phyloP scores from a whole-genome alignment of 2,113 vertebrate genomes.

The Sminthopsis crassicaudata region DNA sequence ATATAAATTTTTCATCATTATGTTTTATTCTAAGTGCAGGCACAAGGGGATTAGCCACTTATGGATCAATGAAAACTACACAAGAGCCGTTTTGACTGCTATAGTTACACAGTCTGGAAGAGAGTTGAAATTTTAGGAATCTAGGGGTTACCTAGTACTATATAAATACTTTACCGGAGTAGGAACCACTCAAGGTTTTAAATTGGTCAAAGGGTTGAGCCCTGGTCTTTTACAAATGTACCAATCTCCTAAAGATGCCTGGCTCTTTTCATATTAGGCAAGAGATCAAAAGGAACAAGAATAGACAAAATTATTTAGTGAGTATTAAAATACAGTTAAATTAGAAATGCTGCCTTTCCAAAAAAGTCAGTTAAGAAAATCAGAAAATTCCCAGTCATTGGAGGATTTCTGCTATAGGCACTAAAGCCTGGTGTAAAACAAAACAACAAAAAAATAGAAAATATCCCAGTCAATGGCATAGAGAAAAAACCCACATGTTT shows the following conservation, averaged over 20 bases:
- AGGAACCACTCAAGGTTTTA: neutral
- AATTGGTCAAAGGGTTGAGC: neutral
- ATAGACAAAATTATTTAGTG: neutral
- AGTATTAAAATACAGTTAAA: constrained; percentile 39
- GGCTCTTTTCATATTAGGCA: neutral
- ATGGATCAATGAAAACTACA: constrained; percentile 29
- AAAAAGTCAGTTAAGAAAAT: constrained; percentile 37
- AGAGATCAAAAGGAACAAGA: neutral
- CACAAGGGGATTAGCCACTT: constrained; percentile 10
- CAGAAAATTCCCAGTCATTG: constrained; percentile 1
- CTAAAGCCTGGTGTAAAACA: neutral
- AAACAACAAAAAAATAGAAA: constrained; percentile 32
- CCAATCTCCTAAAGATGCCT: neutral
- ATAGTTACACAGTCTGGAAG: constrained; percentile 7
- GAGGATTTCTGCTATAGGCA: constrained; percentile 7
- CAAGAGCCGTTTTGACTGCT: constrained; percentile 9
- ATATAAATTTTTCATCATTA: rapidly evolving
- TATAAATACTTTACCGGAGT: neutral
- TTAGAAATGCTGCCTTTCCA: constrained; percentile 16
- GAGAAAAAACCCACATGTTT: neutral
- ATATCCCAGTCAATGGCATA: neutral
- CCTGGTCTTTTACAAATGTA: constrained; percentile 8
- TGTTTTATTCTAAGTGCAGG: neutral
- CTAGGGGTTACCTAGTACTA: constrained; percentile 14
- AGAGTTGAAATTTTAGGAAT: constrained; percentile 24